Evolutionary conservation across 2,113 vertebrate species (phyloP), one percentile per base, ranked within the genome.

Genomic region (Tautogolabrus adspersus): DNA sequence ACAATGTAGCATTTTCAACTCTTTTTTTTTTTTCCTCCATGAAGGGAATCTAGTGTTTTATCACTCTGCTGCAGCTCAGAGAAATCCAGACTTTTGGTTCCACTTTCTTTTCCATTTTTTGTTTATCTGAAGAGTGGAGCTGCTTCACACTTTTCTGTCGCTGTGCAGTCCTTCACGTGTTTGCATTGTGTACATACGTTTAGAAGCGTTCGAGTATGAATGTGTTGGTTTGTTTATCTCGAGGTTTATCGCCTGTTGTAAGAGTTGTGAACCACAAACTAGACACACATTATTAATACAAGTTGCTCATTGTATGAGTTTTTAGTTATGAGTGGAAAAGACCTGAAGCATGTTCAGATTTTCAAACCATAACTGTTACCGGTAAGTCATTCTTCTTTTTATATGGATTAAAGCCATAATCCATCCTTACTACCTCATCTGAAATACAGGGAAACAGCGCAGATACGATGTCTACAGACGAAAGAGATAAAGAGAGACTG

Each of bases 361-460:
- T 56, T 47, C 8, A 37, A 37, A 57, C 47, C 44, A 34, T 19
- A 52, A 21, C 44, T 59, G 9, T 6, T 54, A 18, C 12, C 44
- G 58, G 51, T 21, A 65, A 34, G 38, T 58, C 9, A 9, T 47
- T 66, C 38, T 26, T 49, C 38, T 40, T 80, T 58, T 10, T n/a
- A 57, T 30, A 61, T 68, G 70, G 70, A 83, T 74, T 54, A 82
- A 77, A 89, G 89, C 82, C 86, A 87, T 83, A 78, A 77, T 64
- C 71, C 40, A 3, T 19, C 64, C 2, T 54, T 65, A 66, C 93
- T 94, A 94, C 94, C 94, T 94, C 94, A 93, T 82, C 23, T 61
- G 57, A 54, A 22, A 60, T 65, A 40, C 26, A 40, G 37, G 47
- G 51, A 47, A 74, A 49, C 12, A 66, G 15, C 51, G 21, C 38